phyloP scores from a whole-genome alignment of 2,797 vertebrate species.

The Catostomus latipinnis region DNA sequence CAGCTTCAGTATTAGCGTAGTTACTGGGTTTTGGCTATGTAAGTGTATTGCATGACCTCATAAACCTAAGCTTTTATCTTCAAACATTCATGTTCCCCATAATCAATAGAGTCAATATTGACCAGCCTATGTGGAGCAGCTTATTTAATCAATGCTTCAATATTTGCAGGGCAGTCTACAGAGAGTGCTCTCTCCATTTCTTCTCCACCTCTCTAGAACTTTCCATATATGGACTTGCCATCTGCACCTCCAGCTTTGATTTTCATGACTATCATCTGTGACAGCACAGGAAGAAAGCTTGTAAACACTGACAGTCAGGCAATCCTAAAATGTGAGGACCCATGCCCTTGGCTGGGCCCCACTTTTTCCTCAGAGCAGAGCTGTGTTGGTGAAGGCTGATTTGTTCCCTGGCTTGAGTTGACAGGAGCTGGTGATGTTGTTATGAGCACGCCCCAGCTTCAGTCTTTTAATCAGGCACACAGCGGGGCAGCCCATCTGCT shows the following conservation, averaged over 20 bases:
- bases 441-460: constrained; percentile 94
- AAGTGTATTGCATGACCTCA: neutral
- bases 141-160: constrained; percentile 13
- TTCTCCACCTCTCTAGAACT: neutral
- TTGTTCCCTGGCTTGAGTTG: constrained; percentile 82
- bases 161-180: neutral
- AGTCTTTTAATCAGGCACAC: constrained; percentile 93
- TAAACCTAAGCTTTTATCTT: neutral
- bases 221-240: constrained; percentile 7
- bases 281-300: constrained; percentile 9
- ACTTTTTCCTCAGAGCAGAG: constrained; percentile 61
- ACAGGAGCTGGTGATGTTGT: constrained; percentile 87
- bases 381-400: constrained; percentile 84
- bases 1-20: too few species aligned
- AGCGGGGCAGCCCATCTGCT: constrained; percentile 95
- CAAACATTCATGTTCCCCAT: neutral
- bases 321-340: constrained; percentile 31
- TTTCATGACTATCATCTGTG: constrained; percentile 18
- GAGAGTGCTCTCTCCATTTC: neutral
- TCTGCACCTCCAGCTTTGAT: constrained; percentile 34
- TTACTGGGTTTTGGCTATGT: too few species aligned
- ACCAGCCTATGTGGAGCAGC: neutral
- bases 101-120: constrained; percentile 9
- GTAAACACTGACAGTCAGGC: constrained; percentile 39
- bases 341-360: constrained; percentile 57